A percentile compares a stretch with the other conserved stretches of the same genome.
Evolutionary conservation across 2,888 invertebrate genomes (phyloP).

Genomic region (Dinocampus coccinellae): DNA sequence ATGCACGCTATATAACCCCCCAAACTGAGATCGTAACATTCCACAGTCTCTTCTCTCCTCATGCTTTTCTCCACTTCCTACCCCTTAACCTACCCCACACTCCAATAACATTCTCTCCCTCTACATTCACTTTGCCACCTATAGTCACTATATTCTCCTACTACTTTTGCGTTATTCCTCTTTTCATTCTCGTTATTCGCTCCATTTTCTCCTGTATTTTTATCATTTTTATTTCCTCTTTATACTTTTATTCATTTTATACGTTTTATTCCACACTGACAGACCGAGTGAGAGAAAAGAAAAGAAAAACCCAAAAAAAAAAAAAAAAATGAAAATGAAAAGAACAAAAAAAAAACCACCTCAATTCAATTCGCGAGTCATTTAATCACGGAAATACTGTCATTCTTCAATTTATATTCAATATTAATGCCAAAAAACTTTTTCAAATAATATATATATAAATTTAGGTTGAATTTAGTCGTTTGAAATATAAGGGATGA

Average conservation of each 20-base stretch:
- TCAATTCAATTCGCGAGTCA: slow-evolving; percentile 36
- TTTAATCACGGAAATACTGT: slow-evolving; percentile 5
- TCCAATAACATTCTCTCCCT: background rate
- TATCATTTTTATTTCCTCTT: slow-evolving; percentile 15
- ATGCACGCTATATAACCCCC: slow-evolving; percentile 20
- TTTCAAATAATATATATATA: background rate
- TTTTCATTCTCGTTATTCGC: slow-evolving; percentile 3
- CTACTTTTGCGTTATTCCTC: slow-evolving; percentile 15
- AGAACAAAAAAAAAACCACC: slow-evolving; percentile 1
- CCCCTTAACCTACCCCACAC: background rate
- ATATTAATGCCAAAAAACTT: slow-evolving; percentile 1
- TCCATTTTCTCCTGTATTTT: slow-evolving; percentile 18
- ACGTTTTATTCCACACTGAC: background rate
- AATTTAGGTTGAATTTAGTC: background rate
- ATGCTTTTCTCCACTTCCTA: slow-evolving; percentile 7
- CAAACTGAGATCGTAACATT: slow-evolving; percentile 20
- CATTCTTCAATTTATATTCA: slow-evolving; percentile 5
- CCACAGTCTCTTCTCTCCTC: background rate
- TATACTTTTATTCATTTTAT: slow-evolving; percentile 28
- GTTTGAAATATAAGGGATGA: background rate
- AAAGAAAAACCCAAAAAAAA: background rate
- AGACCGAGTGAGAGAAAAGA: background rate
- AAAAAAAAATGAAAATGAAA: background rate
- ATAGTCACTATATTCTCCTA: background rate
- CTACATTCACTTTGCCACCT: background rate